A percentile compares a stretch with the other conserved stretches of the same genome.
Evolutionary conservation across 2,888 invertebrate species (phyloP).

Genomic region (Pardosa pseudoannulata): DNA sequence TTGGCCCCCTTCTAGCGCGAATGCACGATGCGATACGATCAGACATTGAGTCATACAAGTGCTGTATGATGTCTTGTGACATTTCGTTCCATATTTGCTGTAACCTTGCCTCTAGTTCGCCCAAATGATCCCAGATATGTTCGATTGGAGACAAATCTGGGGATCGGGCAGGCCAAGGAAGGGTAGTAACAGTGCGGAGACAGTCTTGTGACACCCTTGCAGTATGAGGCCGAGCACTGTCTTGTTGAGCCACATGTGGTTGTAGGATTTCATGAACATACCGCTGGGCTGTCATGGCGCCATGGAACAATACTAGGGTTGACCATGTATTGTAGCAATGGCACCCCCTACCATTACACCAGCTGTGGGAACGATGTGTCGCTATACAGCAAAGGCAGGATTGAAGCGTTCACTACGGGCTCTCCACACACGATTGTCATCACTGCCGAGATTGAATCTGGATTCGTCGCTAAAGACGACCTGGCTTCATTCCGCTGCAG

Average conservation of each 20-base stretch:
- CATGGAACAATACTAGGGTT: neutral
- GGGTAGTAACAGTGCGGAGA: neutral
- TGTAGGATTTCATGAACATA: constrained; percentile 7
- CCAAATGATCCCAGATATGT: constrained; percentile 18
- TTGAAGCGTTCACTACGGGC: neutral
- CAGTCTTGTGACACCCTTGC: neutral
- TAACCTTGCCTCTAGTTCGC: neutral
- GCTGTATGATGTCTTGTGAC: neutral
- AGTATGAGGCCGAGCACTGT: neutral
- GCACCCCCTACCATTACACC: neutral
- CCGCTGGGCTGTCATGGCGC: constrained; percentile 7
- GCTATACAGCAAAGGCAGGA: constrained; percentile 1
- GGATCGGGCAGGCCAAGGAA: constrained; percentile 1
- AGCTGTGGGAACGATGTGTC: neutral
- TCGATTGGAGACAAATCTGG: constrained; percentile 23
- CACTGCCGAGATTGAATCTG: constrained; percentile 10
- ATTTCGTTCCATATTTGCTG: neutral
- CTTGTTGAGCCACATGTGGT: neutral
- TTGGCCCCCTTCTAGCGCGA: neutral
- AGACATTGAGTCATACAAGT: neutral
- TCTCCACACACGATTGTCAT: neutral
- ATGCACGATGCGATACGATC: neutral
- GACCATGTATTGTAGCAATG: neutral
- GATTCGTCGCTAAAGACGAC: constrained; percentile 9
- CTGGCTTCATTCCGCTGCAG: constrained; percentile 20